Conservation (phyloP, 2,888 invertebrate genomes). For the Ophonus ardosiacus region DNA sequence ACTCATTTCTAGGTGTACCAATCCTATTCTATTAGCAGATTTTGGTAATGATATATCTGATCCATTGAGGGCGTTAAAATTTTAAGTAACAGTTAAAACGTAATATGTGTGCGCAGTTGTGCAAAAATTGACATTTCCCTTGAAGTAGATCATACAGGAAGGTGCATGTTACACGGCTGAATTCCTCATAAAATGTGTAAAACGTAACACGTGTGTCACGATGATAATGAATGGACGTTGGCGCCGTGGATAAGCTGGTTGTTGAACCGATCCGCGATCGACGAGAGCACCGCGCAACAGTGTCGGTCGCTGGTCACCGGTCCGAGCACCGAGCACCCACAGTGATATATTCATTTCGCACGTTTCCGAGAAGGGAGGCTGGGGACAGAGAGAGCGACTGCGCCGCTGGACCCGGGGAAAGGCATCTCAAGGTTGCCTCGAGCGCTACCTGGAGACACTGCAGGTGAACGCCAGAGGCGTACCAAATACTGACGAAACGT, state of each 20-base stretch:
- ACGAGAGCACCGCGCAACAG: not conserved
- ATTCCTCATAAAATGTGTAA: too few relatives aligned
- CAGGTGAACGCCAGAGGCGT: conserved; percentile 69
- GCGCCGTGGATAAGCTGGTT: conserved; percentile 4
- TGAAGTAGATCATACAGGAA: too few relatives aligned
- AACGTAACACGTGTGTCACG: too few relatives aligned
- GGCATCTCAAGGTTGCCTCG: conserved; percentile 70
- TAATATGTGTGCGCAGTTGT: too few relatives aligned
- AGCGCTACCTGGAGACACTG: conserved; percentile 69
- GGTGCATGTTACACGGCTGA: too few relatives aligned
- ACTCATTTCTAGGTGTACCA: too few relatives aligned
- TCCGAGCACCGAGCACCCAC: conserved; percentile 45
- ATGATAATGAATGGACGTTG: conserved; percentile 1
- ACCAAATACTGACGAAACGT: not conserved
- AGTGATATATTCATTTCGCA: conserved; percentile 62
- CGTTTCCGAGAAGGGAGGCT: conserved; percentile 61
- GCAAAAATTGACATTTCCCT: too few relatives aligned
- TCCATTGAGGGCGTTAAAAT: too few relatives aligned
- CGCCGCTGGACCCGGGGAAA: conserved; percentile 68
- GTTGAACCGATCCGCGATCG: not conserved
- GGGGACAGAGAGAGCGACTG: conserved; percentile 50
- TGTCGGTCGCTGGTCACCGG: not conserved
- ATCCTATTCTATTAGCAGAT: too few relatives aligned
- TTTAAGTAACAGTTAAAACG: too few relatives aligned
- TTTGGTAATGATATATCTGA: too few relatives aligned